A percentile compares a stretch with the other conserved stretches of the same genome.
Conservation (phyloP, 1,140 invertebrate genomes). For the Drosophila eugracilis region DNA sequence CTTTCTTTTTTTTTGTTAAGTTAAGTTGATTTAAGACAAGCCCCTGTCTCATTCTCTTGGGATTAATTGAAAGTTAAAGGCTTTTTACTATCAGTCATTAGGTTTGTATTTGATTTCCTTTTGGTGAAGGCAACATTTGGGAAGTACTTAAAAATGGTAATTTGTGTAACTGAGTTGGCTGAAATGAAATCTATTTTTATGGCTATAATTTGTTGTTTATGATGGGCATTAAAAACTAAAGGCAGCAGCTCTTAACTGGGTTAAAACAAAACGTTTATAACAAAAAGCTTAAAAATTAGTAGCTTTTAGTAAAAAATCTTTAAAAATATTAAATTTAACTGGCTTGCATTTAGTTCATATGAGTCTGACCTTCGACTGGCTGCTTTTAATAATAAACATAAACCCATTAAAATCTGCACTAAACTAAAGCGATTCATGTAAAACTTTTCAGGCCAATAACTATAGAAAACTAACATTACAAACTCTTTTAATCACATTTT, state of each 20-base stretch:
- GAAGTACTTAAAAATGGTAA: not conserved
- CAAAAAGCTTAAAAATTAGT: too few relatives aligned
- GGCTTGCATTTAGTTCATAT: too few relatives aligned
- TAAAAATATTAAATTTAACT: too few relatives aligned
- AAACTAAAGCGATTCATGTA: too few relatives aligned
- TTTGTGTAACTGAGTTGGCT: not conserved
- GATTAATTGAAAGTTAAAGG: slow-evolving; percentile 1
- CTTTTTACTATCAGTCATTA: slow-evolving; percentile 12
- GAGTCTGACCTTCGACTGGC: too few relatives aligned
- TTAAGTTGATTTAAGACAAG: slow-evolving; percentile 29
- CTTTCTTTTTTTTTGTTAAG: slow-evolving; percentile 19
- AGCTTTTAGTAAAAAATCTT: too few relatives aligned
- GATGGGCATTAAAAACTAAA: not conserved
- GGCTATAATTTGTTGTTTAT: not conserved
- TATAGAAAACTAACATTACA: not conserved
- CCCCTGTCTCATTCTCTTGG: not conserved
- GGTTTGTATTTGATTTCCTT: not conserved
- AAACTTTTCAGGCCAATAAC: too few relatives aligned
- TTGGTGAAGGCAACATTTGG: not conserved
- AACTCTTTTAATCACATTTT: not conserved
- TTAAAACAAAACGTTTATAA: too few relatives aligned
- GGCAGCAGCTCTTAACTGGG: too few relatives aligned
- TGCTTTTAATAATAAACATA: too few relatives aligned
- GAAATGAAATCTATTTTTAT: not conserved
- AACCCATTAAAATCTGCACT: too few relatives aligned